These are phyloP conservation scores for Drosophila guanche DNA, from an alignment of 1,140 invertebrate genomes.

Conservation along the genomic window DNA sequence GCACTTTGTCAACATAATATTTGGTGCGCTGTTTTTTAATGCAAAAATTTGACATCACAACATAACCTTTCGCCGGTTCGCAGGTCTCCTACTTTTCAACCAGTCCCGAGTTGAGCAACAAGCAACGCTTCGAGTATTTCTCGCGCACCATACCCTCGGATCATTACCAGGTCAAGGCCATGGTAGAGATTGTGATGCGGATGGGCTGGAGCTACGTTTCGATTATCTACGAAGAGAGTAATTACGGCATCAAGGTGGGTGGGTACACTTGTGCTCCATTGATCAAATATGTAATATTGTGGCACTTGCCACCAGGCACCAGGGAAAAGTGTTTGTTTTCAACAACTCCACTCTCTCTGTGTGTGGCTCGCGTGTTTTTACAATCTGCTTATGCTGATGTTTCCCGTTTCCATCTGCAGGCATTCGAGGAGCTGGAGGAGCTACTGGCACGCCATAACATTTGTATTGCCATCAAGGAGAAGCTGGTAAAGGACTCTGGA, in stretches of 20 bases:
- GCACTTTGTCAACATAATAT: slow-evolving; percentile 6
- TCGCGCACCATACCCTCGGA: slow-evolving; percentile 97
- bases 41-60: slow-evolving; percentile 13
- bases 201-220: slow-evolving; percentile 97
- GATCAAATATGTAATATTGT: neutral
- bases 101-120: slow-evolving; percentile 96
- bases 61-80: slow-evolving; percentile 7
- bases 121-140: slow-evolving; percentile 97
- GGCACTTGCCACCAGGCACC: neutral
- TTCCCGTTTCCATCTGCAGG: slow-evolving; percentile 85
- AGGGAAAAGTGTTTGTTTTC: slow-evolving; percentile 2
- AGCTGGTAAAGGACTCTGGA: slow-evolving; percentile 97
- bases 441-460: slow-evolving; percentile 91
- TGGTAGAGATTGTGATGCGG: slow-evolving; percentile 95
- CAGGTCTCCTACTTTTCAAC: slow-evolving; percentile 98
- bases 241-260: slow-evolving; percentile 96
- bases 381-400: slow-evolving; percentile 17
- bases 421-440: slow-evolving; percentile 96
- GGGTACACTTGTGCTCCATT: slow-evolving; percentile 46
- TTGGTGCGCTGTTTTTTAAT: neutral
- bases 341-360: too few species aligned
- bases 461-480: slow-evolving; percentile 97
- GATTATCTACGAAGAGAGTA: slow-evolving; percentile 98
- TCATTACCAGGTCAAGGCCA: slow-evolving; percentile 96
- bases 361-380: slow-evolving; percentile 31